Percentiles rank a stretch among this genome's conserved stretches.
Conservation (phyloP, 2,888 invertebrate species). For the Agriotes lineatus region DNA sequence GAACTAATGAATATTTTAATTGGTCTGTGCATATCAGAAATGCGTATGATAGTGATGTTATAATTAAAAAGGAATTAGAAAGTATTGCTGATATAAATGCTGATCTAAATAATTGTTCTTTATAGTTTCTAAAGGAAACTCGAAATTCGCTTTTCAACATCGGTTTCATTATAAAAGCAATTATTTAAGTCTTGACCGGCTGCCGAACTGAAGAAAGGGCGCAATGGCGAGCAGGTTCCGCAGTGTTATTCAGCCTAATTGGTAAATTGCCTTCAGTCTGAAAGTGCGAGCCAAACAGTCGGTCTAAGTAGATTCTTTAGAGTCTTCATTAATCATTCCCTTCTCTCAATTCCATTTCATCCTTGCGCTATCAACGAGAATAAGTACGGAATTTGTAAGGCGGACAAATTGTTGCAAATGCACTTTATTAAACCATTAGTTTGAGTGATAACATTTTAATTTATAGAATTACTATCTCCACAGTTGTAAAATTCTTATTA, state of each 20-base stretch:
- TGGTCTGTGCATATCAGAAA: no score
- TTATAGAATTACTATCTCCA: no score
- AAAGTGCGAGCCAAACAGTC: constrained; percentile 48
- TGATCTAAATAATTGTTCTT: no score
- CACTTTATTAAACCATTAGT: constrained; percentile 36
- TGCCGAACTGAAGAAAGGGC: constrained; percentile 11
- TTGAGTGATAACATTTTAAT: no score
- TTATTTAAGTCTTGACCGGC: constrained; percentile 8
- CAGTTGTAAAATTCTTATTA: no score
- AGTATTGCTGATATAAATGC: no score
- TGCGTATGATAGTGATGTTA: no score
- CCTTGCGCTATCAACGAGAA: constrained; percentile 40
- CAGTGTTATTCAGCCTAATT: constrained; percentile 39
- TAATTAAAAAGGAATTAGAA: no score
- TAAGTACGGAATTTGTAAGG: constrained; percentile 40
- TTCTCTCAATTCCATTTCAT: constrained; percentile 46
- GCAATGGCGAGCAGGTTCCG: constrained; percentile 11
- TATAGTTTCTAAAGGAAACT: no score
- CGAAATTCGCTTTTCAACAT: neutral
- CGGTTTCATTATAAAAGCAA: constrained; percentile 20
- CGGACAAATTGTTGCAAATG: constrained; percentile 42
- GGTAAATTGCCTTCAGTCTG: constrained; percentile 53
- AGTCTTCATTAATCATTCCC: constrained; percentile 58
- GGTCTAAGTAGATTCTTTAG: constrained; percentile 55
- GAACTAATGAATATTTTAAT: no score